Base-by-base conservation (phyloP, 2,797 vertebrate species). In the Cirrhinus mrigala region DNA sequence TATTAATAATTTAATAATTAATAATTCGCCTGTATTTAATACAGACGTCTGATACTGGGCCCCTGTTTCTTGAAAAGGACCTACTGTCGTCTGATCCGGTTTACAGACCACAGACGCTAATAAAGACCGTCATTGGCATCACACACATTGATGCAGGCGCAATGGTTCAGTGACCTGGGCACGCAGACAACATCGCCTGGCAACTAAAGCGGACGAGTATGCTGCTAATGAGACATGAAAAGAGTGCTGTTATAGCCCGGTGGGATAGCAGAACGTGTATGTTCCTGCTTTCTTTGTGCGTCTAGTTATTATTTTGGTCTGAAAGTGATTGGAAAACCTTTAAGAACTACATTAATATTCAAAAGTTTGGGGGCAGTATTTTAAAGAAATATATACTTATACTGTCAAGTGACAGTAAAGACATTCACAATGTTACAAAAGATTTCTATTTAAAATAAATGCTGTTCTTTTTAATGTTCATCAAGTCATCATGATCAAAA, bases 191-290 rank as follows among this genome's bases (percentile, higher is more conserved):
- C 18, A 75, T 71, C 6, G 68, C 66, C 44, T 62, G 56, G 76
- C 76, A 85, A 79, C 75, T 22, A 48, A 68, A 46, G 37, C 7
- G 14, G 50, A 60, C 52, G 14, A 58, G 54, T 56, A 48, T 69
- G 66, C 76, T 18, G 54, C 64, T 71, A 85, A 79, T 79, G 54
- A 70, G 66, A 85, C 76, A 46, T 77, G 60, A 84, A 82, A 73
- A 71, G 15, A 20, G 52, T 11, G 40, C 80, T 82, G 37, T 81
- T 81, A 58, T 44, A 40, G 50, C 66, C 66, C 16, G 1, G n/a
- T 60, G 52, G 22, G 37, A 71, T 22, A n/a, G 37, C 22, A 81
- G 66, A 54, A 54, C 33, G 7, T 60, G 22, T 81, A 29, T 44
- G 64, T 44, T 37, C n/a, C 16, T 40, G 79, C 64, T 54, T 70